phyloP scores from a whole-genome alignment of 2,888 invertebrate species.

The Anoplius nigerrimus region DNA sequence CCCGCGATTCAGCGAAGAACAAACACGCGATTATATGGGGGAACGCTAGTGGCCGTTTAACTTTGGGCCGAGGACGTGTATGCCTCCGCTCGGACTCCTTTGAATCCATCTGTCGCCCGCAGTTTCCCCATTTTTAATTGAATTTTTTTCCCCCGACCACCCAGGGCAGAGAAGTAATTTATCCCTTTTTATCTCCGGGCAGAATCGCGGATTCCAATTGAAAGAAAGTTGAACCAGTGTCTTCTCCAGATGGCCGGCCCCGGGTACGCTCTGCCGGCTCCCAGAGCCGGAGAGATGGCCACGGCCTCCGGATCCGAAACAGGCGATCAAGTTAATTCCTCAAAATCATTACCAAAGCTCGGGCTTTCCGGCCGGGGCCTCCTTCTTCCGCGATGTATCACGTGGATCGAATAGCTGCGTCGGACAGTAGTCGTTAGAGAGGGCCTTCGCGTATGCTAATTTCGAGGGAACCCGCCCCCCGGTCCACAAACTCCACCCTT shows the following conservation, averaged over 20 bases:
- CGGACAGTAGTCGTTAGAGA: too few species aligned
- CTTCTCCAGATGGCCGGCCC: slow-evolving; percentile 52
- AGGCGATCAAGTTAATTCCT: slow-evolving; percentile 46
- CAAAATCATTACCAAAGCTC: slow-evolving; percentile 30
- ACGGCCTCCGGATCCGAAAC: slow-evolving; percentile 35
- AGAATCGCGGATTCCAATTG: slow-evolving; percentile 62
- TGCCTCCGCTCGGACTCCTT: slow-evolving; percentile 53
- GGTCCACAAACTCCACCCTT: too few species aligned
- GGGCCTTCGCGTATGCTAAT: too few species aligned
- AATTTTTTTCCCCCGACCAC: slow-evolving; percentile 57
- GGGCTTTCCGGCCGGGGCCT: not conserved
- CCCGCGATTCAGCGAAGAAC: not conserved
- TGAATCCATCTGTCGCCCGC: slow-evolving; percentile 59
- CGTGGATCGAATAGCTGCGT: too few species aligned
- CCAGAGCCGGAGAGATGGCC: slow-evolving; percentile 43
- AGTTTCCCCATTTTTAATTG: slow-evolving; percentile 61
- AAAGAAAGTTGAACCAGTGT: slow-evolving; percentile 61
- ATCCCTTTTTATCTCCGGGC: slow-evolving; percentile 61
- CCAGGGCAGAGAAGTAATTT: slow-evolving; percentile 55
- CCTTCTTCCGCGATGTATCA: not conserved
- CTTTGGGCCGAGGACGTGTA: slow-evolving; percentile 45
- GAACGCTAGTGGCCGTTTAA: slow-evolving; percentile 28
- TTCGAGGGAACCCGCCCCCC: too few species aligned
- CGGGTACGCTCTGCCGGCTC: slow-evolving; percentile 38
- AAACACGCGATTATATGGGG: not conserved